These are phyloP conservation scores for Sebastes kiyomatsui DNA, from an alignment of 2,797 vertebrate genomes.

Conservation along the genomic window DNA sequence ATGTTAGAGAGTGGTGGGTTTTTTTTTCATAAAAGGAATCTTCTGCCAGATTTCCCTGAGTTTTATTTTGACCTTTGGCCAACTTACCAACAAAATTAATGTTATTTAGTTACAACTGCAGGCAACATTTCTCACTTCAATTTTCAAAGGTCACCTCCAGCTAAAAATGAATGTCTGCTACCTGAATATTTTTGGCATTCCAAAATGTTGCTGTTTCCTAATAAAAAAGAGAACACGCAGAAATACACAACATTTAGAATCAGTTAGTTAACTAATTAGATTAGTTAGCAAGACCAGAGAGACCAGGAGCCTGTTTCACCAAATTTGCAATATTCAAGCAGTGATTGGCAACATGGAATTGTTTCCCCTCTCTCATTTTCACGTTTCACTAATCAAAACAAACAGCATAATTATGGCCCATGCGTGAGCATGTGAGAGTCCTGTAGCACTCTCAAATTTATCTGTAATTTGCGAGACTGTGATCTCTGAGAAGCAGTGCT, in stretches of 20 bases:
- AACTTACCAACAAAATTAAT: not conserved
- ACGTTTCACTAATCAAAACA: slow-evolving; percentile 7
- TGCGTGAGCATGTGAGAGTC: not conserved
- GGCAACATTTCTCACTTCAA: not conserved
- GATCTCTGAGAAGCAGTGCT: not conserved
- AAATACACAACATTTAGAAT: not conserved
- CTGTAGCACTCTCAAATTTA: not conserved
- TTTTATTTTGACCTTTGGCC: slow-evolving; percentile 2
- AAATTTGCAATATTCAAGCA: not conserved
- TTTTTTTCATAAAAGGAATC: not conserved
- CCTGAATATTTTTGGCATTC: not conserved
- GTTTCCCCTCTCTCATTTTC: slow-evolving; percentile 7
- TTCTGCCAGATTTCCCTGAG: not conserved
- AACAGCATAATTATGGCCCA: not conserved
- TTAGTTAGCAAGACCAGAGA: not conserved
- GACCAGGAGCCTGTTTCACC: not conserved
- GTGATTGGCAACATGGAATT: not conserved
- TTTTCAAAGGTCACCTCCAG: not conserved
- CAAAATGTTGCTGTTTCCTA: not conserved
- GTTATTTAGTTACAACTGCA: not conserved
- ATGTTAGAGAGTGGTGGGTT: not conserved
- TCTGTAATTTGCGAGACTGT: not conserved
- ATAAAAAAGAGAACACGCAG: not conserved
- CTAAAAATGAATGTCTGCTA: not conserved
- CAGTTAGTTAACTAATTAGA: not conserved